Percentiles rank a stretch among this genome's conserved stretches.
These are phyloP conservation scores for Petroica traversi DNA, from an alignment of 2,113 vertebrate genomes.

Conservation along the genomic window DNA sequence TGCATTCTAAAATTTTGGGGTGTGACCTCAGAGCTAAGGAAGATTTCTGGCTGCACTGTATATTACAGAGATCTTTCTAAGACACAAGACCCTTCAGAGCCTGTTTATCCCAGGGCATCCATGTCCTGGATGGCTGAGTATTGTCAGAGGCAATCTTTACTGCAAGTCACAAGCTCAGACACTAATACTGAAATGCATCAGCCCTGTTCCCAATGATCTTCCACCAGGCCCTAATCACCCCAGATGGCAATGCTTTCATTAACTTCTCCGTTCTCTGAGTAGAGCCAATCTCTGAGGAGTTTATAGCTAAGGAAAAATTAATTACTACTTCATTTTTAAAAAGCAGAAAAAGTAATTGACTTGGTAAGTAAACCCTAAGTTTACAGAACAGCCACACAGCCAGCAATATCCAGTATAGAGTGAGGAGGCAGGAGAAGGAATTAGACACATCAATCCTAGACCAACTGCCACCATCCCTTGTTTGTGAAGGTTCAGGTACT, in stretches of 20 bases:
- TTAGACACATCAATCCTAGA: background rate
- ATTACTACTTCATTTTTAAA: background rate
- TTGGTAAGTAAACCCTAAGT: background rate
- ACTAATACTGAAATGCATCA: background rate
- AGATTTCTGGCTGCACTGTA: background rate
- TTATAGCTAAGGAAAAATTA: background rate
- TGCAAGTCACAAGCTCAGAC: background rate
- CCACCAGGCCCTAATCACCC: background rate
- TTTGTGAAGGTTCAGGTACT: background rate
- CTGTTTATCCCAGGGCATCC: background rate
- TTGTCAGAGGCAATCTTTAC: background rate
- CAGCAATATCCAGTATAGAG: background rate
- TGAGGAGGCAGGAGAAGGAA: background rate
- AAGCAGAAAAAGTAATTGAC: background rate
- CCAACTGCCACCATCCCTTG: background rate
- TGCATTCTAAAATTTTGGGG: background rate
- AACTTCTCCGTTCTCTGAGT: background rate
- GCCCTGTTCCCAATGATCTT: background rate
- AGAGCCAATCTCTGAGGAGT: too few relatives aligned
- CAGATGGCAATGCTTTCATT: background rate
- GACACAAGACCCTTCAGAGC: background rate
- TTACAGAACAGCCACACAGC: background rate
- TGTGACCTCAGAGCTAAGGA: background rate
- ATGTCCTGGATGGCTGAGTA: background rate
- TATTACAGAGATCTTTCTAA: background rate